phyloP scores from a whole-genome alignment of 2,797 vertebrate species.

The Oreochromis mossambicus region DNA sequence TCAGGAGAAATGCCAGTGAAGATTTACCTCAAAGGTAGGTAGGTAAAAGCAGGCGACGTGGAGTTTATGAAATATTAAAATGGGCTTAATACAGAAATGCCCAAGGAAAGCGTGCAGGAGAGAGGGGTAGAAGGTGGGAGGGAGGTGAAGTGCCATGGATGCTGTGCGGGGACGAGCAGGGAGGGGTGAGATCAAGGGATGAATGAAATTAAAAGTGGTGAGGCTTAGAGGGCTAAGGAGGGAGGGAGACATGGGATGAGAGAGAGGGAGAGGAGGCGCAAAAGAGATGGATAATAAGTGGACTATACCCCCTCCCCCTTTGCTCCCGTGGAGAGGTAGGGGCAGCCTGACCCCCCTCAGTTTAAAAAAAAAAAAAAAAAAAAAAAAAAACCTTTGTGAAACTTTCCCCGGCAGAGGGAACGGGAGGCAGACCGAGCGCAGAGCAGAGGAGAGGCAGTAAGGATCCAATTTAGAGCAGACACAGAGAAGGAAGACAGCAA shows the following conservation, averaged over 20 bases:
- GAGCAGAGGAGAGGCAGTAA: constrained; percentile 44
- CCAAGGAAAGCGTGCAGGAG: constrained; percentile 4
- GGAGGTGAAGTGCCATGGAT: constrained; percentile 41
- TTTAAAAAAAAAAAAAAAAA: constrained; percentile 41
- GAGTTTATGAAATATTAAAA: constrained; percentile 63
- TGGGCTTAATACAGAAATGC: constrained; percentile 25
- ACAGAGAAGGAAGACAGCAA: constrained; percentile 13
- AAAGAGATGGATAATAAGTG: constrained; percentile 71
- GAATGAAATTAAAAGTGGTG: constrained; percentile 72
- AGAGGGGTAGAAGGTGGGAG: background rate
- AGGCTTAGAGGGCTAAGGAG: constrained; percentile 53
- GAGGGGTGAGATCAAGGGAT: constrained; percentile 54
- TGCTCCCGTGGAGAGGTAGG: constrained; percentile 68
- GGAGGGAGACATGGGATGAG: constrained; percentile 60
- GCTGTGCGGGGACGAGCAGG: constrained; percentile 33
- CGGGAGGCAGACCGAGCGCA: constrained; percentile 44
- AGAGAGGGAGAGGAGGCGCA: constrained; percentile 60
- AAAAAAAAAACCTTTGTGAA: constrained; percentile 75
- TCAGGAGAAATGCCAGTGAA: background rate
- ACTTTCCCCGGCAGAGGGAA: constrained; percentile 63
- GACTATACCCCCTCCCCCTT: constrained; percentile 71
- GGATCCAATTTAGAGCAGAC: constrained; percentile 51
- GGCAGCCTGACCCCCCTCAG: constrained; percentile 61
- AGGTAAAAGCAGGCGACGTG: background rate
- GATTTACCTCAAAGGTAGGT: background rate